A percentile compares a stretch with the other conserved stretches of the same genome.
Evolutionary conservation across 2,888 invertebrate genomes (phyloP).

Genomic region (Aleiodes testaceus): DNA sequence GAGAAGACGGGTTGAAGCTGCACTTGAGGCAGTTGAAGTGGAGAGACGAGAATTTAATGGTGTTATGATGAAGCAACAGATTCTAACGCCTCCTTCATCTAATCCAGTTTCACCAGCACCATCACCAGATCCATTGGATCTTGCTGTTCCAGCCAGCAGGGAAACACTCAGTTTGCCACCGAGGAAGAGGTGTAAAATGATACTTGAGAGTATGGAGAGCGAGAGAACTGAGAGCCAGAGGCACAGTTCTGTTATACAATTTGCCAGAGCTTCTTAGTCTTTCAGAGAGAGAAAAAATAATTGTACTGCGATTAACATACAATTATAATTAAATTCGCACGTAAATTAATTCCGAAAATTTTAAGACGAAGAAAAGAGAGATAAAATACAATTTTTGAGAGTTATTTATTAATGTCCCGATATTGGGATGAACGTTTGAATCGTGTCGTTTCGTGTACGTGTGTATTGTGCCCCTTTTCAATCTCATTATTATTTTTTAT

Average conservation of each 20-base stretch:
- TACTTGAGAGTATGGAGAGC: slow-evolving; percentile 79
- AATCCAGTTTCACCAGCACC: slow-evolving; percentile 76
- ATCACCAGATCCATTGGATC: slow-evolving; percentile 76
- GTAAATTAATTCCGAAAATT: neutral
- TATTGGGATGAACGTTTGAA: slow-evolving; percentile 44
- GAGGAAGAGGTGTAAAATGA: slow-evolving; percentile 86
- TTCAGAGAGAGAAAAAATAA: neutral
- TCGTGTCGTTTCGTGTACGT: slow-evolving; percentile 42
- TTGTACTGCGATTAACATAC: neutral
- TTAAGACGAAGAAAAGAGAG: slow-evolving; percentile 5
- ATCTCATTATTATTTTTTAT: slow-evolving; percentile 31
- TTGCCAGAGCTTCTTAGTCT: slow-evolving; percentile 79
- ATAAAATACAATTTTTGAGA: slow-evolving; percentile 38
- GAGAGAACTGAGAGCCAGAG: slow-evolving; percentile 68
- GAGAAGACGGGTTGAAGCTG: slow-evolving; percentile 79
- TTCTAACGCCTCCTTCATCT: slow-evolving; percentile 77
- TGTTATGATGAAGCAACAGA: slow-evolving; percentile 62
- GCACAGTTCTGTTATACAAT: slow-evolving; percentile 87
- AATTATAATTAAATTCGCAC: slow-evolving; percentile 7
- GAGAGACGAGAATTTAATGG: slow-evolving; percentile 58
- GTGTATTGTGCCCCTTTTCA: slow-evolving; percentile 26
- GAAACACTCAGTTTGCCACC: slow-evolving; percentile 82
- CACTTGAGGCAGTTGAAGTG: slow-evolving; percentile 75
- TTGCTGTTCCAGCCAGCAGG: slow-evolving; percentile 73
- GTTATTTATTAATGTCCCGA: slow-evolving; percentile 47